Percentiles rank a stretch among this genome's conserved stretches.
Evolutionary conservation across 2,888 invertebrate genomes (phyloP).

Genomic region (Protonemura montana): DNA sequence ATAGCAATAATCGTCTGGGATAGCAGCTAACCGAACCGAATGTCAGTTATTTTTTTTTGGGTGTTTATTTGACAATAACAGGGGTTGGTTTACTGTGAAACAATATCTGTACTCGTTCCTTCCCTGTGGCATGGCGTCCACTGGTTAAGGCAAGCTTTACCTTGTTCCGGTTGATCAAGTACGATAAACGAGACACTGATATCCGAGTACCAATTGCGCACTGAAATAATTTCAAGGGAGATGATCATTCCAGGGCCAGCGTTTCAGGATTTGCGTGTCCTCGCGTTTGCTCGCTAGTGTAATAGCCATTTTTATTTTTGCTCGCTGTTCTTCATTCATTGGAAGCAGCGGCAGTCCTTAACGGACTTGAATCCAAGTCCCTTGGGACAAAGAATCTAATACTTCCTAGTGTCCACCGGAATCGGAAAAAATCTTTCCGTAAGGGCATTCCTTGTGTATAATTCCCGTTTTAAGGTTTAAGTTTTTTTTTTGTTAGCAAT

Average conservation of each 20-base stretch:
- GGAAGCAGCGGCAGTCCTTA: background rate
- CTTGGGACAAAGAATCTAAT: background rate
- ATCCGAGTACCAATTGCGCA: background rate
- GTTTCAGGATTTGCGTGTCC: background rate
- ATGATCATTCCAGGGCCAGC: background rate
- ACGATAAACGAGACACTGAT: background rate
- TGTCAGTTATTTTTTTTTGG: background rate
- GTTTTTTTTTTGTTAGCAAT: background rate
- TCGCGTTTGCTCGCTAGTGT: background rate
- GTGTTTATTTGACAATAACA: background rate
- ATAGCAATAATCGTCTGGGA: too few species aligned
- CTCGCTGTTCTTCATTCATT: background rate
- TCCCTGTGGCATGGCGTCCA: background rate
- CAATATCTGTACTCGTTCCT: background rate
- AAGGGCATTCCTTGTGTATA: background rate
- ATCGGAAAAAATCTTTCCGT: background rate
- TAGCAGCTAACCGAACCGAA: background rate
- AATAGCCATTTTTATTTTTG: background rate
- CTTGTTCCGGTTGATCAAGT: background rate
- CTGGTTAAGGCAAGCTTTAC: too few species aligned
- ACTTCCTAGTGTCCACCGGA: background rate
- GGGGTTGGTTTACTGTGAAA: background rate
- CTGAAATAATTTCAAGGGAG: slow-evolving; percentile 7
- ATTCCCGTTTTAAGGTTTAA: background rate
- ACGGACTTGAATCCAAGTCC: background rate